phyloP scores from a whole-genome alignment of 1,140 invertebrate genomes.

The Lasaia peninsularis region DNA sequence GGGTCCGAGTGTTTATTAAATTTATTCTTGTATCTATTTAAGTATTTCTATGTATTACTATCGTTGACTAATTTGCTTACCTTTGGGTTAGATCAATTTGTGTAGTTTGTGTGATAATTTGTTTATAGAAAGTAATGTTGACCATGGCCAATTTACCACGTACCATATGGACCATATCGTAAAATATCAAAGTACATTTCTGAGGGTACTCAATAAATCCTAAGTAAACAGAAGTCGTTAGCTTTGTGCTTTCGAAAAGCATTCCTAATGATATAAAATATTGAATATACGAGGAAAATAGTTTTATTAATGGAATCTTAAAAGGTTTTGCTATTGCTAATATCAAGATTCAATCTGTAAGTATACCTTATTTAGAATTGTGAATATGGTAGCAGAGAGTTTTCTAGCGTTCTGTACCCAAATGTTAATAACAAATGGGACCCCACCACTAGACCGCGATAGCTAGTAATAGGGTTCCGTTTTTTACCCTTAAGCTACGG shows the following conservation, averaged over 20 bases:
- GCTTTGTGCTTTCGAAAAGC: slow-evolving; percentile 2
- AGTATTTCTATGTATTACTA: background rate
- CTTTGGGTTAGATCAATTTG: too few species aligned
- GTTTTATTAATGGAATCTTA: background rate
- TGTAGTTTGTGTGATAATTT: background rate
- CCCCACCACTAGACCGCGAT: too few species aligned
- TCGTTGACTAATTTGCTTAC: too few species aligned
- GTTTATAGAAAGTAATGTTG: too few species aligned
- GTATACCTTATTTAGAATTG: background rate
- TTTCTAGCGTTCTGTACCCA: too few species aligned
- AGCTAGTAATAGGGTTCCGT: too few species aligned
- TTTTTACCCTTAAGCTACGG: too few species aligned
- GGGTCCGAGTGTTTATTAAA: background rate
- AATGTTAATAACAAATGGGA: too few species aligned
- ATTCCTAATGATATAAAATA: slow-evolving; percentile 6
- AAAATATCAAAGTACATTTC: slow-evolving; percentile 8
- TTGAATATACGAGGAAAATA: background rate
- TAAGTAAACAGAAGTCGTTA: slow-evolving; percentile 9
- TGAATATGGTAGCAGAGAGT: background rate
- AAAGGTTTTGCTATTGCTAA: slow-evolving; percentile 3
- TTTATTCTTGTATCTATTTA: background rate
- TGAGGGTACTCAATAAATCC: slow-evolving; percentile 9
- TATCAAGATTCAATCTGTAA: too few species aligned
- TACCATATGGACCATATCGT: background rate
- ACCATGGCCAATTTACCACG: background rate